Conservation (phyloP, 2,888 invertebrate species). For the Leptodirus hochenwartii region DNA sequence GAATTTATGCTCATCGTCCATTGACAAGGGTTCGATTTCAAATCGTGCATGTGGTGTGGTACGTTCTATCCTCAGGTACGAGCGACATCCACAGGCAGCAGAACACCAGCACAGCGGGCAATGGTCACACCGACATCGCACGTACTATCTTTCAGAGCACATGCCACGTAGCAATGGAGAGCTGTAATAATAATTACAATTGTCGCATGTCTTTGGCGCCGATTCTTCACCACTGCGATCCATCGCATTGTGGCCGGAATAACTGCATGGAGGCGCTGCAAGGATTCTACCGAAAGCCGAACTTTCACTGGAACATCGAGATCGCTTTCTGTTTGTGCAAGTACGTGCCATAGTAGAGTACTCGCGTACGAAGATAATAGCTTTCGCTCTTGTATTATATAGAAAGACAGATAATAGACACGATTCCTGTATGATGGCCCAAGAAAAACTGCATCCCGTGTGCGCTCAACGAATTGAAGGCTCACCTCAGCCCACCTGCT, state of each 20-base stretch:
- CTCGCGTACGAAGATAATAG: slow-evolving; percentile 1
- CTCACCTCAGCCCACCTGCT: slow-evolving; percentile 64
- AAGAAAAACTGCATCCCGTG: slow-evolving; percentile 75
- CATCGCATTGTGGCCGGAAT: slow-evolving; percentile 58
- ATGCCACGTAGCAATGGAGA: slow-evolving; percentile 69
- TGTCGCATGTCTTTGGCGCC: slow-evolving; percentile 65
- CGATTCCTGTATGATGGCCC: slow-evolving; percentile 75
- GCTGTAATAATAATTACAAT: slow-evolving; percentile 64
- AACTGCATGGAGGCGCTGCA: slow-evolving; percentile 78
- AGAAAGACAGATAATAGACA: slow-evolving; percentile 77
- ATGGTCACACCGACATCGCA: slow-evolving; percentile 16
- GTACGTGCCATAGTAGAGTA: slow-evolving; percentile 32
- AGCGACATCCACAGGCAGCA: too few species aligned
- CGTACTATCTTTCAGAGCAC: slow-evolving; percentile 59
- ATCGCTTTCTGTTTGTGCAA: slow-evolving; percentile 88
- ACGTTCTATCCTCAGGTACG: slow-evolving; percentile 23
- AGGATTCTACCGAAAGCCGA: slow-evolving; percentile 66
- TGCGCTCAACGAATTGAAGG: slow-evolving; percentile 60
- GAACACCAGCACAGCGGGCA: too few species aligned
- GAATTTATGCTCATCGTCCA: too few species aligned
- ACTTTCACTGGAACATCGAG: slow-evolving; percentile 68
- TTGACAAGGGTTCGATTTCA: too few species aligned
- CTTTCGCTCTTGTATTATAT: slow-evolving; percentile 15
- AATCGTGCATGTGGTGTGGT: too few species aligned
- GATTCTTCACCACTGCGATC: slow-evolving; percentile 69